These are phyloP conservation scores for Cebus imitator DNA, from an alignment of 2,113 vertebrate genomes.

Conservation along the genomic window DNA sequence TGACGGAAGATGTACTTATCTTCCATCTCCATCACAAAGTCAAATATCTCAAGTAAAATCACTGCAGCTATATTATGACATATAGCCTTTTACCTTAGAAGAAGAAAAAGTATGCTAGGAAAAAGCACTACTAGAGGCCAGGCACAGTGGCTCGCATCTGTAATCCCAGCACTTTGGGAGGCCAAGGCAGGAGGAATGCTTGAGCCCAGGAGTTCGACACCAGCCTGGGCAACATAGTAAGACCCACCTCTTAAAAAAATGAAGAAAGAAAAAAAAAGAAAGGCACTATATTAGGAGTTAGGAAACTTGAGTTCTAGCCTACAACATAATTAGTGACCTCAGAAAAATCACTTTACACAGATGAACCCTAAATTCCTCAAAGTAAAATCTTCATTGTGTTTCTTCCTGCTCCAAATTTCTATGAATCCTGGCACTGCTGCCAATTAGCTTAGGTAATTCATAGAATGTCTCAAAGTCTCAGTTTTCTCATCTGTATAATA, in stretches of 20 bases:
- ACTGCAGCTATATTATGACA: neutral
- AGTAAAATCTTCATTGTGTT: constrained; percentile 19
- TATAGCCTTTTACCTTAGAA: neutral
- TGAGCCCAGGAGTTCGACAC: neutral
- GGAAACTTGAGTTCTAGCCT: neutral
- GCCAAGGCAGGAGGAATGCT: neutral
- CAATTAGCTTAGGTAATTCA: neutral
- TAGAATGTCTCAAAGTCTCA: neutral
- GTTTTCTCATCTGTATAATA: neutral
- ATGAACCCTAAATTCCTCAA: neutral
- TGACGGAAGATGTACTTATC: neutral
- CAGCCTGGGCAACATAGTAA: neutral
- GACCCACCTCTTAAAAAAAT: neutral
- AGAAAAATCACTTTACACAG: constrained; percentile 39
- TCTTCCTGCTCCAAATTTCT: constrained; percentile 27
- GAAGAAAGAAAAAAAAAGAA: neutral
- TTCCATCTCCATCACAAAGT: neutral
- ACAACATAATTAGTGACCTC: neutral
- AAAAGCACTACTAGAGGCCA: neutral
- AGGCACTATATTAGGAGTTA: neutral
- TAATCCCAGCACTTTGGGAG: neutral
- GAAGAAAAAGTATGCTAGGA: neutral
- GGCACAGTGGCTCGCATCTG: neutral
- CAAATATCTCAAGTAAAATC: neutral
- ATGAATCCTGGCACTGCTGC: neutral